A percentile compares a stretch with the other conserved stretches of the same genome.
phyloP scores from a whole-genome alignment of 2,888 invertebrate genomes.

The Pimpla rufipes region DNA sequence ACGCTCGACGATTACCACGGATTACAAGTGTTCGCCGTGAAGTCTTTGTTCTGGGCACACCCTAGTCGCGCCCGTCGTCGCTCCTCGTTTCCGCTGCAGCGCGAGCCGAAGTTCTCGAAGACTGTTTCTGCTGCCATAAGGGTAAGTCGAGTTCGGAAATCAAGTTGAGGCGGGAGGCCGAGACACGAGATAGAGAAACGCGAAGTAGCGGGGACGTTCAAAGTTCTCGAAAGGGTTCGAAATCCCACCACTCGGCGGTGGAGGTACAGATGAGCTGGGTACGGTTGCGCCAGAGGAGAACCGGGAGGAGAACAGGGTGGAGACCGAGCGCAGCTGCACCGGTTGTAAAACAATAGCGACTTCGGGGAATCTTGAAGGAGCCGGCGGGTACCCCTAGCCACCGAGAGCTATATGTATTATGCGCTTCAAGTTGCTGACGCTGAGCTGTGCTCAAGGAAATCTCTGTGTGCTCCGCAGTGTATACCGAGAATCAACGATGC shows the following conservation, averaged over 20 bases:
- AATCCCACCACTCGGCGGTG: neutral
- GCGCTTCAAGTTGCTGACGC: slow-evolving; percentile 43
- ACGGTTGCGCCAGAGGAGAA: neutral
- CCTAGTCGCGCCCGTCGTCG: neutral
- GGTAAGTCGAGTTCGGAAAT: slow-evolving; percentile 33
- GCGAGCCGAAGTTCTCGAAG: neutral
- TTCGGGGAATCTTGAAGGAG: slow-evolving; percentile 41
- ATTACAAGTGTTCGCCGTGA: slow-evolving; percentile 4
- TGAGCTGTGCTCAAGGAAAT: slow-evolving; percentile 40
- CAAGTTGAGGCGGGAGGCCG: slow-evolving; percentile 5
- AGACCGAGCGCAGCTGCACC: slow-evolving; percentile 34
- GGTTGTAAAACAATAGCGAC: slow-evolving; percentile 58
- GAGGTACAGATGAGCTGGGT: neutral
- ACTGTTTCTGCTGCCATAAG: slow-evolving; percentile 2
- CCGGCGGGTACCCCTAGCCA: neutral
- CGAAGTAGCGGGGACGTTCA: slow-evolving; percentile 22
- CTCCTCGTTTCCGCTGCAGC: neutral
- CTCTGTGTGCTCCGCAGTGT: slow-evolving; percentile 24
- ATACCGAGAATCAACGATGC: slow-evolving; percentile 17
- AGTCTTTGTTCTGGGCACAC: slow-evolving; percentile 20
- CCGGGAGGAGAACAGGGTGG: neutral
- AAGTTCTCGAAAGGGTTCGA: slow-evolving; percentile 28
- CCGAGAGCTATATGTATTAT: slow-evolving; percentile 5
- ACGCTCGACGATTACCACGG: neutral
- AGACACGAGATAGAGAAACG: slow-evolving; percentile 3